Percentiles rank a stretch among this genome's conserved stretches.
These are phyloP conservation scores for Lophotriccus pileatus DNA, from an alignment of 2,797 vertebrate genomes.

Conservation along the genomic window DNA sequence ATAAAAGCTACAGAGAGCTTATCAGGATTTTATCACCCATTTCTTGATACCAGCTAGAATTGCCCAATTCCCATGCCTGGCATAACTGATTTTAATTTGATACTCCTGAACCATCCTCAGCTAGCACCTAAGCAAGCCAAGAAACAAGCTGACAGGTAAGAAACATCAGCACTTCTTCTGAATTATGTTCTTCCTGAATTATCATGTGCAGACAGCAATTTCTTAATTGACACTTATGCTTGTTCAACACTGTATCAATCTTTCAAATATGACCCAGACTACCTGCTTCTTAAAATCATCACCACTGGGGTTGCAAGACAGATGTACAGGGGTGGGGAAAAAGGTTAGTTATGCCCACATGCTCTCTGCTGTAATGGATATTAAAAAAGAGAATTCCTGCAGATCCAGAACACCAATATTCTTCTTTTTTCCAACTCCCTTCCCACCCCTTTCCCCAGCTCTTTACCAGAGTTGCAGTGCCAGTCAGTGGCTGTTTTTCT, in stretches of 20 bases:
- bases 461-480: neutral
- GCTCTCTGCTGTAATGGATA: neutral
- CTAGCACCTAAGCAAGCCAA: neutral
- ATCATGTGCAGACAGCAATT: neutral
- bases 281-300: neutral
- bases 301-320: neutral
- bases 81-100: neutral
- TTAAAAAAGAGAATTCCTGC: neutral
- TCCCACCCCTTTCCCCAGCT: neutral
- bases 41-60: neutral
- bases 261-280: neutral
- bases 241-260: neutral
- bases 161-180: neutral
- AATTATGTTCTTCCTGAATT: neutral
- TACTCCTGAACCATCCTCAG: neutral
- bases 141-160: neutral
- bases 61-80: neutral
- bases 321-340: neutral
- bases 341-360: neutral
- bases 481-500: neutral
- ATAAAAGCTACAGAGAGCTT: neutral
- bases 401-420: neutral
- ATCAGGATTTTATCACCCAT: neutral
- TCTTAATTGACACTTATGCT: neutral
- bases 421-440: neutral